Base-by-base conservation (phyloP, 2,113 vertebrate species). In the Oryzias melastigma region DNA sequence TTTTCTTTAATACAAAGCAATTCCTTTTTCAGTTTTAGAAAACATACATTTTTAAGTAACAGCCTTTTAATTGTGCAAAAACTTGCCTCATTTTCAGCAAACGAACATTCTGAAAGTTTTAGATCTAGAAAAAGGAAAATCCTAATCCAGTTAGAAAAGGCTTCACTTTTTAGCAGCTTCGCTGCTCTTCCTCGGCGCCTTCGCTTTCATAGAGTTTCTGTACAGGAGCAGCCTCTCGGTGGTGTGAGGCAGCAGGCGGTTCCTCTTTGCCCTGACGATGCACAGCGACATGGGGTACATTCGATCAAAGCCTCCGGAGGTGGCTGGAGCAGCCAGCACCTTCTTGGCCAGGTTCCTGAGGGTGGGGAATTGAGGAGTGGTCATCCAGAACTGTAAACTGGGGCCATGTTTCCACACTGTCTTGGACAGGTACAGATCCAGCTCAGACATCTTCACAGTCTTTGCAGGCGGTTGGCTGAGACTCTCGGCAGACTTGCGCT, bases 171-270 rank as follows among this genome's bases (percentile, higher is more conserved):
- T 87, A 14, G 52, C 13, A 1, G 42, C 55, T 1, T 52, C 49
- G 5, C 14, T 58, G 16, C 51, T 19, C 54, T 70, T 81, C 62
- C 62, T 88, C 14, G 52, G 20, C 1, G 42, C 22, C 25, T 80
- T 89, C 3, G 50, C 20, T 53, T 82, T 91, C 0, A 81, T 49
- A 22, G 75, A 70, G 75, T 91, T 88, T 68, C 84, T 84, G 58
- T 89, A 92, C 1, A 92, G 63, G 18, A 93, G 84, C 15, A 93
- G 79, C 54, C 91, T 86, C 58, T 93, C 92, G 5, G 87, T 90
- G 15, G 90, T 88, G 77, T 92, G 90, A 57, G 88, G 68, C 1
- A 85, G 85, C 42, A 92, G 75, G 14, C 71, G 78, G 73, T 82
- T 92, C 59, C 90, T 89, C 40, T 72, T 88, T 47, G 92, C 91